These are phyloP conservation scores for Glossophaga mutica DNA, from an alignment of 2,797 vertebrate species.

Conservation along the genomic window DNA sequence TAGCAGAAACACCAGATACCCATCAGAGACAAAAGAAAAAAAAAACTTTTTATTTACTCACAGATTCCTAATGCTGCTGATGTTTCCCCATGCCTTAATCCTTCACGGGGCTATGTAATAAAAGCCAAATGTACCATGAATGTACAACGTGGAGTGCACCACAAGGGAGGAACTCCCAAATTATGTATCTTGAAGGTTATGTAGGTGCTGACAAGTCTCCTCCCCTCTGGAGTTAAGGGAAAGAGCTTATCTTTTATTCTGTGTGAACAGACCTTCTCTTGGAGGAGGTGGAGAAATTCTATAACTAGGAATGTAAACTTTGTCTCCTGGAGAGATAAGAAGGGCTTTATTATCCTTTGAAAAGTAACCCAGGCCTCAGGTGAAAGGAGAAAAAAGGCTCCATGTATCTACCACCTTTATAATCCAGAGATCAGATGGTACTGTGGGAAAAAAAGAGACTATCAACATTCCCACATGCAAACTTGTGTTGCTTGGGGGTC, in stretches of 20 bases:
- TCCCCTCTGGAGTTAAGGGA: not conserved
- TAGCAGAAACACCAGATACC: not conserved
- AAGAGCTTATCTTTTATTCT: not conserved
- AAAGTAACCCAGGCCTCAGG: not conserved
- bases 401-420: not conserved
- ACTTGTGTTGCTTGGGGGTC: not conserved
- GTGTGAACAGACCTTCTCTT: not conserved
- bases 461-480: not conserved
- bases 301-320: not conserved
- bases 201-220: not conserved
- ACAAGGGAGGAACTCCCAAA: not conserved
- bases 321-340: not conserved
- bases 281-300: not conserved
- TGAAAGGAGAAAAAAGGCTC: not conserved
- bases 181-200: not conserved
- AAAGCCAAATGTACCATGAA: not conserved
- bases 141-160: accelerated
- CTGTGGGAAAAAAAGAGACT: not conserved
- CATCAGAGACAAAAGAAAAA: not conserved
- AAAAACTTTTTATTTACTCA: not conserved
- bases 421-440: not conserved
- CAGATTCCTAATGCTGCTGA: accelerated
- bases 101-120: not conserved
- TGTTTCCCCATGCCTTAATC: accelerated
- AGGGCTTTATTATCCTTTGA: not conserved